phyloP scores from a whole-genome alignment of 2,888 invertebrate genomes.

The Galerucella calmariensis region DNA sequence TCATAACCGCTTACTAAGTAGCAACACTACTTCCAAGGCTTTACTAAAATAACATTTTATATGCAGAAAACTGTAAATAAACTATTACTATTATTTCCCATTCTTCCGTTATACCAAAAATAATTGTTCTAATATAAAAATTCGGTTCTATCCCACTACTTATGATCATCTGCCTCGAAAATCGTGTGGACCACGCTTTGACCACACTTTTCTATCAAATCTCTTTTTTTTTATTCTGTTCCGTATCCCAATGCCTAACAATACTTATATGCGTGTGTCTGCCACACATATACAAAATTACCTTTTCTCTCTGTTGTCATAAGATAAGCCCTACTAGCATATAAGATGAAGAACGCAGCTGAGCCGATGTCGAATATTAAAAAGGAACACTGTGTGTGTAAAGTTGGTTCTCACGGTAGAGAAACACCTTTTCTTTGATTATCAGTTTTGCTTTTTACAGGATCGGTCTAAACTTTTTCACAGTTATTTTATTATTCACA shows the following conservation, averaged over 20 bases:
- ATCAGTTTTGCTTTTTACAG: constrained; percentile 45
- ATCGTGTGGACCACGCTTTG: constrained; percentile 53
- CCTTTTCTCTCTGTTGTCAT: constrained; percentile 26
- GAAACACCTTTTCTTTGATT: constrained; percentile 57
- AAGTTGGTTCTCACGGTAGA: constrained; percentile 53
- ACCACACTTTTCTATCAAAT: constrained; percentile 49
- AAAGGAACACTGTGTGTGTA: constrained; percentile 43
- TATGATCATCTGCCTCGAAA: constrained; percentile 12
- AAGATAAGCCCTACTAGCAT: constrained; percentile 2
- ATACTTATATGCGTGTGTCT: constrained; percentile 45
- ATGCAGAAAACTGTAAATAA: too few relatives aligned
- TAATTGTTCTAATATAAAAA: not conserved
- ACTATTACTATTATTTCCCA: not conserved
- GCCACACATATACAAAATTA: constrained; percentile 46
- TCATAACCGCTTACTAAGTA: too few relatives aligned
- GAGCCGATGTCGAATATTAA: constrained; percentile 49
- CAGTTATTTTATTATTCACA: too few relatives aligned
- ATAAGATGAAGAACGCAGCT: constrained; percentile 30
- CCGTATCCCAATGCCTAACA: constrained; percentile 42
- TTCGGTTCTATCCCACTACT: constrained; percentile 3
- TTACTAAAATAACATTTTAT: too few relatives aligned
- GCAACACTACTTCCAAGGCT: too few relatives aligned
- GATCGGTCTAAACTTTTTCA: constrained; percentile 25
- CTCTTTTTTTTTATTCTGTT: constrained; percentile 31
- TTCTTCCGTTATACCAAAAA: not conserved